Evolutionary conservation across 2,888 invertebrate species (phyloP).

Genomic region (Chydorus sphaericus): DNA sequence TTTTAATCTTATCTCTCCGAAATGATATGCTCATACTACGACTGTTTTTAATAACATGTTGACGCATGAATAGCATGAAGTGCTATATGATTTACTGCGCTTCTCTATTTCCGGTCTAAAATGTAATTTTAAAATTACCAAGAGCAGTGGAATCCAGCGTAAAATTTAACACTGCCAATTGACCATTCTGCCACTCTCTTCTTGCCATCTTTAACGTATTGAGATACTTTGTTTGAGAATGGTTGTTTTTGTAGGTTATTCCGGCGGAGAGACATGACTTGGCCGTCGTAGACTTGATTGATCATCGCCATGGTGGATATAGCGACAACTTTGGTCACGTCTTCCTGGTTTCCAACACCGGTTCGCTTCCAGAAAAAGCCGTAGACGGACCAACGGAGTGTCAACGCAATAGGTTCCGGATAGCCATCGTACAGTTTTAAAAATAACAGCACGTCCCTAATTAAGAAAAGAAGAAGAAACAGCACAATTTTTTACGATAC

Average conservation of each 20-base stretch:
- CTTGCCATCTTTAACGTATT: constrained; percentile 15
- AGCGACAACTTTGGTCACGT: constrained; percentile 13
- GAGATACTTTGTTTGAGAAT: constrained; percentile 10
- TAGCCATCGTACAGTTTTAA: constrained; percentile 27
- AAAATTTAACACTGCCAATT: constrained; percentile 18
- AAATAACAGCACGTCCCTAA: constrained; percentile 25
- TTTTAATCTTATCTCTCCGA: too few relatives aligned
- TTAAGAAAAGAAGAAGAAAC: too few relatives aligned
- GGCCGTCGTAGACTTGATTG: constrained; percentile 16
- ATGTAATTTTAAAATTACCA: too few relatives aligned
- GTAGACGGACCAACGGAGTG: constrained; percentile 23
- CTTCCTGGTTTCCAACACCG: constrained; percentile 3
- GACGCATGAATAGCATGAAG: too few relatives aligned
- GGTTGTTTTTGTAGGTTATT: constrained; percentile 13
- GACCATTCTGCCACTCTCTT: constrained; percentile 19
- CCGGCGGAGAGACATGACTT: constrained; percentile 18
- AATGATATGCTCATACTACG: too few relatives aligned
- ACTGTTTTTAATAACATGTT: too few relatives aligned
- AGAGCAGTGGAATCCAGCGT: constrained; percentile 25
- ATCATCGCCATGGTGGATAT: constrained; percentile 19
- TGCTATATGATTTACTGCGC: too few relatives aligned
- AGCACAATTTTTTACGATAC: too few relatives aligned
- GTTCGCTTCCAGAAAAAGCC: constrained; percentile 23
- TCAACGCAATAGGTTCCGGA: constrained; percentile 24
- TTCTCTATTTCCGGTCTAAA: too few relatives aligned